Evolutionary conservation across 2,113 vertebrate genomes (phyloP).

Genomic region (Trogon melanurus): DNA sequence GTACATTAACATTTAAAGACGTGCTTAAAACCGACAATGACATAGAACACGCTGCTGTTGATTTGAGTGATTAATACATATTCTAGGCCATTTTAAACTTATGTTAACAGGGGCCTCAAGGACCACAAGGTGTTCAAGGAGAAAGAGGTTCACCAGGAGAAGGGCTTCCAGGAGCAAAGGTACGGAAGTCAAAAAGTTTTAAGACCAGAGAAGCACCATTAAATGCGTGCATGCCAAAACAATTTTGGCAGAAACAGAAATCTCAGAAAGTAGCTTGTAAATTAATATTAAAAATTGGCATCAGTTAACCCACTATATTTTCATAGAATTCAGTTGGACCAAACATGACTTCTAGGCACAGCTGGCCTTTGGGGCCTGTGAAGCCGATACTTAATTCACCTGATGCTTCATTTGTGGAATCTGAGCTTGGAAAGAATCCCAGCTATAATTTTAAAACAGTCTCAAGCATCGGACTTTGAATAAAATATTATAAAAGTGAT

Average conservation of each 20-base stretch:
- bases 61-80: background rate
- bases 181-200: slow-evolving; percentile 30
- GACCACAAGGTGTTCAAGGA: slow-evolving; percentile 87
- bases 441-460: slow-evolving; percentile 3
- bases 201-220: background rate
- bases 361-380: background rate
- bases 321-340: background rate
- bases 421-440: background rate
- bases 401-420: background rate
- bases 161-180: slow-evolving; percentile 89
- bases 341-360: background rate
- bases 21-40: background rate
- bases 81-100: background rate
- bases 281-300: background rate
- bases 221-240: background rate
- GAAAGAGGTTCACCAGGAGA: slow-evolving; percentile 86
- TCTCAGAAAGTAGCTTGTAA: background rate
- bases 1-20: background rate
- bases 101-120: slow-evolving; percentile 85
- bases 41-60: background rate
- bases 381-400: background rate
- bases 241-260: background rate
- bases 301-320: background rate
- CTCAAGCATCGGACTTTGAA: background rate
- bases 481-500: background rate